Conservation (phyloP, 2,113 vertebrate species). For the Dicaeum eximium region DNA sequence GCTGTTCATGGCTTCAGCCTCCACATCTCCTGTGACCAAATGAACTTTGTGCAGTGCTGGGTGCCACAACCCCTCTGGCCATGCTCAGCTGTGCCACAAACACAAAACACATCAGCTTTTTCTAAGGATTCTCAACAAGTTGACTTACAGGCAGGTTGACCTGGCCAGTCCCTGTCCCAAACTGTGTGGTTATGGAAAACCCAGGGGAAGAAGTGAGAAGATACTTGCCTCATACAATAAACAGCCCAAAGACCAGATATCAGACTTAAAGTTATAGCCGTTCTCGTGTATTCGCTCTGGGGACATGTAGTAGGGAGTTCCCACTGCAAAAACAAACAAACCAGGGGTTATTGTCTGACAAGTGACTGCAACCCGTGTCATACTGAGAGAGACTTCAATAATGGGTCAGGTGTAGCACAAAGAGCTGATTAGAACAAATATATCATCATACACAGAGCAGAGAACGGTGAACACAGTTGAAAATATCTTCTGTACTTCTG, state of each 20-base stretch:
- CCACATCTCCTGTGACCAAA: neutral
- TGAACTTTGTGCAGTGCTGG: neutral
- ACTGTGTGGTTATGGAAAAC: neutral
- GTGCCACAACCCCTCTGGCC: neutral
- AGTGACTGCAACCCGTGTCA: neutral
- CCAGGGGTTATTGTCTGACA: neutral
- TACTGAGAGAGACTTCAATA: neutral
- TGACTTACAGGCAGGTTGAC: neutral
- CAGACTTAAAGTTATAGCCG: conserved; percentile 99
- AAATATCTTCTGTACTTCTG: neutral
- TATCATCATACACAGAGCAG: accelerated
- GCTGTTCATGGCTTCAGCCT: neutral
- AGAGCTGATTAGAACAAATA: neutral
- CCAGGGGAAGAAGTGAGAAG: neutral
- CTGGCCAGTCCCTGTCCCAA: neutral
- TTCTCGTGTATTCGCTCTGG: conserved; percentile 98
- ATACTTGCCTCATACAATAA: conserved; percentile 92
- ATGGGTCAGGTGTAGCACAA: neutral
- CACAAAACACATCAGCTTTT: neutral
- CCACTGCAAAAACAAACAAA: conserved; percentile 80
- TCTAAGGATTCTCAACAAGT: neutral
- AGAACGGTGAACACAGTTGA: neutral
- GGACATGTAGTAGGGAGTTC: conserved; percentile 99
- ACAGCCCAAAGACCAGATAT: conserved; percentile 99
- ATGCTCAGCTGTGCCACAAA: accelerated